Evolutionary conservation across 1,140 invertebrate genomes (phyloP).

Genomic region (Xylocopa sonorina): DNA sequence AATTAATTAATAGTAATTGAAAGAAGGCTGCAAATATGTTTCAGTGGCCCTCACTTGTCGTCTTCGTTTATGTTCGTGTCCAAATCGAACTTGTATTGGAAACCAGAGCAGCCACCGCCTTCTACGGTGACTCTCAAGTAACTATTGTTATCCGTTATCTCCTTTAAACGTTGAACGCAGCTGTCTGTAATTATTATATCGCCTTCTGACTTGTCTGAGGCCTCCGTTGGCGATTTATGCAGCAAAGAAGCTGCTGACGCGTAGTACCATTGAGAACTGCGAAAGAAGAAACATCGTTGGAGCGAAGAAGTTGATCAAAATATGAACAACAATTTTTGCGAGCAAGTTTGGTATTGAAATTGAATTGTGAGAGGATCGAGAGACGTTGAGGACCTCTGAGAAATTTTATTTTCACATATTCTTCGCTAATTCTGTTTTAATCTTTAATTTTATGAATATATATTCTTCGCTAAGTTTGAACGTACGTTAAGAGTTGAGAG

Average conservation of each 20-base stretch:
- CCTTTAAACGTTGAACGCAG: conserved; percentile 89
- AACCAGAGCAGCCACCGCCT: conserved; percentile 99
- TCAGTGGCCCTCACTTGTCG: conserved; percentile 88
- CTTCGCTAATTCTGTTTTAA: no score
- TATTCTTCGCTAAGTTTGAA: conserved; percentile 22
- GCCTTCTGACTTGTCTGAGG: conserved; percentile 59
- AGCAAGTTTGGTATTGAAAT: no score
- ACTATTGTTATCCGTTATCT: conserved; percentile 85
- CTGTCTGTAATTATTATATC: conserved; percentile 86
- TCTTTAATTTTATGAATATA: no score
- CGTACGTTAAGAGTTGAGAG: conserved; percentile 79
- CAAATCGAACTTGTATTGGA: conserved; percentile 98
- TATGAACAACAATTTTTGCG: background rate
- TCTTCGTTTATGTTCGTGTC: conserved; percentile 90
- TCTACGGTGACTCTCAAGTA: conserved; percentile 93
- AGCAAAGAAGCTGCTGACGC: conserved; percentile 51
- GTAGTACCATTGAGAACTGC: conserved; percentile 74
- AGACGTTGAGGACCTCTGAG: background rate
- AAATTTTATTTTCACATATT: no score
- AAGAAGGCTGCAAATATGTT: conserved; percentile 4
- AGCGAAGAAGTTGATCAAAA: background rate
- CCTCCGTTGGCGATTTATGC: conserved; percentile 65
- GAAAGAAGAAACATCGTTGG: conserved; percentile 11
- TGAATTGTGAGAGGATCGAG: no score
- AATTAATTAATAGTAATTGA: background rate